Conservation (phyloP, 2,888 invertebrate genomes). For the Drosophila subquinaria region DNA sequence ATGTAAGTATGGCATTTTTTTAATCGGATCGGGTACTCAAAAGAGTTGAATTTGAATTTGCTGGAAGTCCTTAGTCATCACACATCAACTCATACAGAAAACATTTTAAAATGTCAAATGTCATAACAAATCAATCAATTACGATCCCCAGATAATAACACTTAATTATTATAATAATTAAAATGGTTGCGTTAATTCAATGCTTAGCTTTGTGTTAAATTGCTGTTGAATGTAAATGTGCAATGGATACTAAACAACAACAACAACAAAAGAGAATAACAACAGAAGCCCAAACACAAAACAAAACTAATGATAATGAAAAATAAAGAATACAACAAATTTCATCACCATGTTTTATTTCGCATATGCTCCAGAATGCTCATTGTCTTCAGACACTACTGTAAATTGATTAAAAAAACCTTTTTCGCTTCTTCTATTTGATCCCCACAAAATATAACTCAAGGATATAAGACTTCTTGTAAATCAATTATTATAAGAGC, state of each 20-base stretch:
- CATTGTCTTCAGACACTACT: not conserved
- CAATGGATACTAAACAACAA: conserved; percentile 58
- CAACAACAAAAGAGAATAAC: conserved; percentile 36
- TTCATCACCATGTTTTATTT: conserved; percentile 35
- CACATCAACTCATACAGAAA: conserved; percentile 30
- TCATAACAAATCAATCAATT: conserved; percentile 19
- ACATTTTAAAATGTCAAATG: conserved; percentile 31
- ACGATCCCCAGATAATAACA: conserved; percentile 38
- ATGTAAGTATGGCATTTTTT: conserved; percentile 41
- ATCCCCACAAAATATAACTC: no score
- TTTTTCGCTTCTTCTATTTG: no score
- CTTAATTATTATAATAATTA: conserved; percentile 53
- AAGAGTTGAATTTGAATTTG: conserved; percentile 4
- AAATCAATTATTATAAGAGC: no score
- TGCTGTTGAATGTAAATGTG: conserved; percentile 86
- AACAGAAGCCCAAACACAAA: conserved; percentile 49
- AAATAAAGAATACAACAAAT: conserved; percentile 60
- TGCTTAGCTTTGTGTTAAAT: conserved; percentile 86
- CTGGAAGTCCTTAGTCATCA: conserved; percentile 20
- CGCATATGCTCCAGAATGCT: no score
- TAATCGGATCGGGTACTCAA: conserved; percentile 6
- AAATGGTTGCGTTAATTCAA: conserved; percentile 48
- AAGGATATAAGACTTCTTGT: no score
- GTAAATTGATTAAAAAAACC: not conserved
- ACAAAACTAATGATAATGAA: conserved; percentile 51